Evolutionary conservation across 2,113 vertebrate genomes (phyloP).

Genomic region (Edolisoma coerulescens): DNA sequence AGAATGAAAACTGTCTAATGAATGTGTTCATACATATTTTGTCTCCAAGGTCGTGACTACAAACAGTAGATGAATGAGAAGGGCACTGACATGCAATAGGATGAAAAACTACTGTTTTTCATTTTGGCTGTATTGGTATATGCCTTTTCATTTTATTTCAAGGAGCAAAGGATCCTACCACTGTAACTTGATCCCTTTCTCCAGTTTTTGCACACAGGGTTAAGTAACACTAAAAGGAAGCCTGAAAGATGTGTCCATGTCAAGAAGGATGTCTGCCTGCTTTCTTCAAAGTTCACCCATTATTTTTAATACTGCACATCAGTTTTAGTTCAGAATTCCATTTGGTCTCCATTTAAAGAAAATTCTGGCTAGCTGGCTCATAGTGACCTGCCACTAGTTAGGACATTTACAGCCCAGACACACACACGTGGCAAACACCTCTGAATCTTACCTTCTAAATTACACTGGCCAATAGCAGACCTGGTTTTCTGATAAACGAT

Average conservation of each 20-base stretch:
- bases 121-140: neutral
- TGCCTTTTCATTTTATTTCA: neutral
- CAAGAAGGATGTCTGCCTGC: neutral
- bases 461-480: neutral
- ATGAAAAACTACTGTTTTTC: neutral
- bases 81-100: neutral
- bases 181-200: neutral
- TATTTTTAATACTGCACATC: neutral
- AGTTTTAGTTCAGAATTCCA: neutral
- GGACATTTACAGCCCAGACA: neutral
- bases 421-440: neutral
- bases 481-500: neutral
- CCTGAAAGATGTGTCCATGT: rapidly evolving
- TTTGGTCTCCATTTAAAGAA: neutral
- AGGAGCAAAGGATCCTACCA: neutral
- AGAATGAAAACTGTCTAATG: neutral
- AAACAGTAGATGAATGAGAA: neutral
- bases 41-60: neutral
- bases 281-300: neutral
- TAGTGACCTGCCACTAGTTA: neutral
- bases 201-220: neutral
- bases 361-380: neutral
- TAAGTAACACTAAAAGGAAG: neutral
- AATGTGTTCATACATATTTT: neutral
- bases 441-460: neutral